Evolutionary conservation across 2,888 invertebrate genomes (phyloP).

Genomic region (Criorhina ranunculi): DNA sequence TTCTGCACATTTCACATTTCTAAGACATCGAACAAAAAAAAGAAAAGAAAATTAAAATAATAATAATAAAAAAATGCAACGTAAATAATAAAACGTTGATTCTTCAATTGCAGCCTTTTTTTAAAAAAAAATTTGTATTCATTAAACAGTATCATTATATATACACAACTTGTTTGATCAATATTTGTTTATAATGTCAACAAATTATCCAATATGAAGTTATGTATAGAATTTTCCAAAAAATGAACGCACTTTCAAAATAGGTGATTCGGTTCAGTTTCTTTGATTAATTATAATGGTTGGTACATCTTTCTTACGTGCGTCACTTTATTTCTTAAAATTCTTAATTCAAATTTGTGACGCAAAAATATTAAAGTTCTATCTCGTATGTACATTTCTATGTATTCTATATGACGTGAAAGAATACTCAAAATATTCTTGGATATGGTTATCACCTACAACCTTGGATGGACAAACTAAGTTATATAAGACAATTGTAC

Average conservation of each 20-base stretch:
- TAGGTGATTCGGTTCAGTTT: not conserved
- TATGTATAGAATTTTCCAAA: not conserved
- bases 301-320: conserved; percentile 2
- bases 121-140: not conserved
- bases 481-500: conserved; percentile 60
- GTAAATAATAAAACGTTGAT: conserved; percentile 29
- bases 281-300: not conserved
- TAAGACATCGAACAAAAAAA: conserved; percentile 24
- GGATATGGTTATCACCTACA: conserved; percentile 8
- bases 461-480: conserved; percentile 23
- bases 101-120: conserved; percentile 23
- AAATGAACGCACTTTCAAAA: not conserved
- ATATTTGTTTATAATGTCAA: conserved; percentile 42
- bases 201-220: not conserved
- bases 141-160: conserved; percentile 1
- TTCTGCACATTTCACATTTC: conserved; percentile 52
- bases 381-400: not conserved
- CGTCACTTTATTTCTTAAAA: conserved; percentile 9
- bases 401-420: not conserved
- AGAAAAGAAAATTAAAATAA: not conserved
- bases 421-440: conserved; percentile 22
- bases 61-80: conserved; percentile 15
- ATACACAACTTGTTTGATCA: conserved; percentile 51
- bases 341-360: conserved; percentile 4
- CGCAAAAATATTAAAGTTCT: not conserved